Evolutionary conservation across 2,113 vertebrate species (phyloP).

Genomic region (Bombycilla garrulus): DNA sequence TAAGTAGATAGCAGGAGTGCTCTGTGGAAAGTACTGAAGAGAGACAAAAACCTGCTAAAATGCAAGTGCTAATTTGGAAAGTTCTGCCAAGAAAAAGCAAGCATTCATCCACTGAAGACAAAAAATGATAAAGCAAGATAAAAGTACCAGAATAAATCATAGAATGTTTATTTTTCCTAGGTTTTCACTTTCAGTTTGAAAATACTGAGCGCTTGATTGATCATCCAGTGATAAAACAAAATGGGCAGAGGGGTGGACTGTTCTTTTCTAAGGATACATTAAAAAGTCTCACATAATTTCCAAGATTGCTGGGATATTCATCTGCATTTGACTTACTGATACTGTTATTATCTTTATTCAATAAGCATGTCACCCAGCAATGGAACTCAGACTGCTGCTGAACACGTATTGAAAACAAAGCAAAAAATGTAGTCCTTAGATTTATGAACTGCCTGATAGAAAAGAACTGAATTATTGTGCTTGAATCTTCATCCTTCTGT

Average conservation of each 20-base stretch:
- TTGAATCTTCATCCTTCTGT: background rate
- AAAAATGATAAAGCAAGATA: background rate
- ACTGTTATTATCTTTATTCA: background rate
- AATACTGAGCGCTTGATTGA: background rate
- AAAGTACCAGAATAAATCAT: background rate
- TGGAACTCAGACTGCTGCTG: background rate
- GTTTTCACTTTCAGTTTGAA: background rate
- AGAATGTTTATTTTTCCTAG: background rate
- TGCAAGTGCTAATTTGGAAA: background rate
- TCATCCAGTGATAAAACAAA: background rate
- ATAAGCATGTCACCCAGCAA: rapidly evolving
- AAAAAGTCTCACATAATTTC: background rate
- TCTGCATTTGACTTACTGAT: background rate
- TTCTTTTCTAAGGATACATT: background rate
- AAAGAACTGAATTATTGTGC: background rate
- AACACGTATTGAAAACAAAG: background rate
- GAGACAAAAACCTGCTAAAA: background rate
- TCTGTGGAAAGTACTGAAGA: background rate
- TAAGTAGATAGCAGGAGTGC: background rate
- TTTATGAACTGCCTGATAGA: background rate
- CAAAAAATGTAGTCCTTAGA: background rate
- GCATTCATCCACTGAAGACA: background rate
- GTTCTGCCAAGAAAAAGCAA: background rate
- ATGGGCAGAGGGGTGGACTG: background rate
- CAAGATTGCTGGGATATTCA: background rate